Conservation (phyloP, 2,888 invertebrate genomes). For the Heteromyza rotundicornis region DNA sequence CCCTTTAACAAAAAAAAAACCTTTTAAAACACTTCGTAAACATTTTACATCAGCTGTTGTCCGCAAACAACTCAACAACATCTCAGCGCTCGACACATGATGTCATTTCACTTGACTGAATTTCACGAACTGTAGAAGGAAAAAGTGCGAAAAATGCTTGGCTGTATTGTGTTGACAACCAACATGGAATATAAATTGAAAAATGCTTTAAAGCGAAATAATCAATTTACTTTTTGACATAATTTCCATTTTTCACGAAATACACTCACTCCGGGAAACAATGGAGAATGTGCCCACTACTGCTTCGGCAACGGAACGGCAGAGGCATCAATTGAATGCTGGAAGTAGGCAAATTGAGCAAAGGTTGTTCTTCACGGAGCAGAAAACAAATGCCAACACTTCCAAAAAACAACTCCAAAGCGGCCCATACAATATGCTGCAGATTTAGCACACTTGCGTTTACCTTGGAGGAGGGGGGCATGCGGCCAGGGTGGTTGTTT, state of each 20-base stretch:
- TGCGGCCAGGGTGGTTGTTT: too few relatives aligned
- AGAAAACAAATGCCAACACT: too few relatives aligned
- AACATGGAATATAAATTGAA: conserved; percentile 57
- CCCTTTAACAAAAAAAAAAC: too few relatives aligned
- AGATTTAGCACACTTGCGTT: too few relatives aligned
- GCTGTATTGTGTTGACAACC: conserved; percentile 45
- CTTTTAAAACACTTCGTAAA: too few relatives aligned
- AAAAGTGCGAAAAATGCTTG: neutral
- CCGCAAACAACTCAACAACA: conserved; percentile 21
- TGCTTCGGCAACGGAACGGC: neutral
- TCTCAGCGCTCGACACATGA: conserved; percentile 42
- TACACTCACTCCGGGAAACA: conserved; percentile 23
- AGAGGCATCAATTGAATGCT: neutral
- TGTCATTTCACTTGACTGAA: conserved; percentile 56
- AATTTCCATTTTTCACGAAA: conserved; percentile 60
- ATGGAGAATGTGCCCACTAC: conserved; percentile 30
- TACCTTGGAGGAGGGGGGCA: too few relatives aligned
- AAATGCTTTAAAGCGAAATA: conserved; percentile 60
- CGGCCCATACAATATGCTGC: too few relatives aligned
- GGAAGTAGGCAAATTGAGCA: neutral
- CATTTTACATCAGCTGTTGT: conserved; percentile 37
- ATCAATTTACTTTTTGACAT: conserved; percentile 61
- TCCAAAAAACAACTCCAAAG: too few relatives aligned
- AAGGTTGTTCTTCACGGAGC: too few relatives aligned
- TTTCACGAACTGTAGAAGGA: conserved; percentile 30